Evolutionary conservation across 2,888 invertebrate genomes (phyloP).

Genomic region (Drosophila aldrichi): DNA sequence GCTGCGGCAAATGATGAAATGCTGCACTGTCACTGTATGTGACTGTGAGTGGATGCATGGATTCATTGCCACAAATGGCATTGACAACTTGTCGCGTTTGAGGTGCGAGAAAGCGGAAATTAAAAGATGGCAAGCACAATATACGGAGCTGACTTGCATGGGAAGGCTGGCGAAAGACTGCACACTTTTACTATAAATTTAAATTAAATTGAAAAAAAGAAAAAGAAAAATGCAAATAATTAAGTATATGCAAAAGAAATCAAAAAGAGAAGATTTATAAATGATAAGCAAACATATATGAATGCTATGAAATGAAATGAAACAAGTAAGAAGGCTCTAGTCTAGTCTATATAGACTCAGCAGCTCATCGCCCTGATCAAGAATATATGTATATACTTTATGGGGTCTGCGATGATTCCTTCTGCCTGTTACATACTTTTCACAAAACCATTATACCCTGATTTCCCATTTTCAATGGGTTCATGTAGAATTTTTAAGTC

Average conservation of each 20-base stretch:
- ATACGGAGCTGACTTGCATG: not conserved
- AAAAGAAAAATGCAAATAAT: not conserved
- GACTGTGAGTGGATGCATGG: not conserved
- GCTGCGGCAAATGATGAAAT: slow-evolving; percentile 15
- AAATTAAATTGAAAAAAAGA: too few relatives aligned
- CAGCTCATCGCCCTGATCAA: too few relatives aligned
- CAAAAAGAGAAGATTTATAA: not conserved
- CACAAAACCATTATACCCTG: too few relatives aligned
- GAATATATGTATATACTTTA: too few relatives aligned
- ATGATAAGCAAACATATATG: not conserved
- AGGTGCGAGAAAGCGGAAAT: slow-evolving; percentile 25
- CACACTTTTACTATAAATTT: not conserved
- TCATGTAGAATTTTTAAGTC: too few relatives aligned
- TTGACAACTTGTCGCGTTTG: slow-evolving; percentile 33
- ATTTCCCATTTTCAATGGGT: too few relatives aligned
- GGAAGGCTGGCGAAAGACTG: not conserved
- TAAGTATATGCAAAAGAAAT: not conserved
- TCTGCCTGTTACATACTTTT: too few relatives aligned
- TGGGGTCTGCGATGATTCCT: too few relatives aligned
- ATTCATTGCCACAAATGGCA: slow-evolving; percentile 23
- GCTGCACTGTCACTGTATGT: slow-evolving; percentile 43
- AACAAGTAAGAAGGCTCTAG: too few relatives aligned
- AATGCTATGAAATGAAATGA: too few relatives aligned
- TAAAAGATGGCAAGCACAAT: slow-evolving; percentile 7
- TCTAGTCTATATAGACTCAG: too few relatives aligned